Conservation (phyloP, 2,113 vertebrate species). For the Pachypanchax playfairii region DNA sequence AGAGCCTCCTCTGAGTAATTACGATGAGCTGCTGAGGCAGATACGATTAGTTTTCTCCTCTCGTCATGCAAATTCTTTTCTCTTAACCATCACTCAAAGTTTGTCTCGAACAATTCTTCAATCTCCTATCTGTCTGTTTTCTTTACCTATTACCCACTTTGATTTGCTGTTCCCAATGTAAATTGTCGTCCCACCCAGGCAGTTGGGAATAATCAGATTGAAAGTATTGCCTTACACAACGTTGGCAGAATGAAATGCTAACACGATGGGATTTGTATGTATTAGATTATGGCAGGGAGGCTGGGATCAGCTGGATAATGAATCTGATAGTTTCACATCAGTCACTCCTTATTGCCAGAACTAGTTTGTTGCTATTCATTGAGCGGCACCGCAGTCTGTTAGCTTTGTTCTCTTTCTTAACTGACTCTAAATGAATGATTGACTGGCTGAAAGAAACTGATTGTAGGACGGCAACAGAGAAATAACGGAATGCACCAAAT, state of each 20-base stretch:
- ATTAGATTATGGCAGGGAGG: slow-evolving; percentile 76
- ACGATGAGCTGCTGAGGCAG: slow-evolving; percentile 50
- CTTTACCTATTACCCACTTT: slow-evolving; percentile 66
- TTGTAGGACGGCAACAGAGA: slow-evolving; percentile 13
- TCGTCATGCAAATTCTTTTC: slow-evolving; percentile 39
- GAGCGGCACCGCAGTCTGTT: slow-evolving; percentile 43
- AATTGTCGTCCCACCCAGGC: slow-evolving; percentile 58
- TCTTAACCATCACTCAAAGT: slow-evolving; percentile 62
- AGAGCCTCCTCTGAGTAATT: slow-evolving; percentile 61
- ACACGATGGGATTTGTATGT: slow-evolving; percentile 74
- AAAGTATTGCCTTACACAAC: slow-evolving; percentile 74
- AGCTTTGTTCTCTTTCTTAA: slow-evolving; percentile 58
- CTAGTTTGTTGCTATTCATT: slow-evolving; percentile 72
- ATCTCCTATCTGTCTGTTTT: slow-evolving; percentile 66
- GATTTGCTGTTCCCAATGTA: slow-evolving; percentile 72
- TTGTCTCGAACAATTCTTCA: slow-evolving; percentile 57
- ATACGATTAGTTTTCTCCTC: slow-evolving; percentile 47
- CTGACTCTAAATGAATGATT: slow-evolving; percentile 72
- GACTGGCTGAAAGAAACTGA: slow-evolving; percentile 68
- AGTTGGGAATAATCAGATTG: slow-evolving; percentile 74
- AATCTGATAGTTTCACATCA: slow-evolving; percentile 76
- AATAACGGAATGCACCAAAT: slow-evolving; percentile 25
- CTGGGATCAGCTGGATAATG: slow-evolving; percentile 71
- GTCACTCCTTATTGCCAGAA: slow-evolving; percentile 70
- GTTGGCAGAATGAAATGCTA: slow-evolving; percentile 77